phyloP scores from a whole-genome alignment of 2,888 invertebrate genomes.

The Drosophila phalerata region DNA sequence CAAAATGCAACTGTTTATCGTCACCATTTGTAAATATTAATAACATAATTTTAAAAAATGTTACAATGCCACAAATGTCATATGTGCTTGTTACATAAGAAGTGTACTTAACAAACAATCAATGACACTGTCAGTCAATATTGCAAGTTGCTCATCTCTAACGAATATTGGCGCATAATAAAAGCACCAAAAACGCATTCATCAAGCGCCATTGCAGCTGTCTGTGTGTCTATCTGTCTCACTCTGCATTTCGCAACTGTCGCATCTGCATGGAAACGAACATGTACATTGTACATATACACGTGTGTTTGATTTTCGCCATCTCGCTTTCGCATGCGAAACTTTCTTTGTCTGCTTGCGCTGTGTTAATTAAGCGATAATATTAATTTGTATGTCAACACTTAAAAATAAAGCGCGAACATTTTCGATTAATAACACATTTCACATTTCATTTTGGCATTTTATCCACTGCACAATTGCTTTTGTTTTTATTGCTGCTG shows the following conservation, averaged over 20 bases:
- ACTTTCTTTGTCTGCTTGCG: conserved; percentile 45
- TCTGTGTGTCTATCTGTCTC: conserved; percentile 22
- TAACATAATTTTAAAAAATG: too few relatives aligned
- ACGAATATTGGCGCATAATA: conserved; percentile 16
- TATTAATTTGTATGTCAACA: conserved; percentile 86
- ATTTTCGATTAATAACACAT: conserved; percentile 81
- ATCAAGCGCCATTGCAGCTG: conserved; percentile 26
- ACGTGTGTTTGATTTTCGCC: background rate
- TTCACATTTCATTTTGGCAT: conserved; percentile 64
- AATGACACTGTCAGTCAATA: background rate
- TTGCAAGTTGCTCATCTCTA: conserved; percentile 24
- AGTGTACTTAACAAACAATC: background rate
- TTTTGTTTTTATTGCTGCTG: conserved; percentile 46
- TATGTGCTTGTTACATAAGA: too few relatives aligned
- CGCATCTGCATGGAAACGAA: conserved; percentile 2
- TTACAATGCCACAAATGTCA: too few relatives aligned
- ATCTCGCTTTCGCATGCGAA: conserved; percentile 17
- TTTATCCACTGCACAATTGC: conserved; percentile 61
- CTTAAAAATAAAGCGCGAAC: conserved; percentile 75
- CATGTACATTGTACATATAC: background rate
- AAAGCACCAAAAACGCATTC: conserved; percentile 22
- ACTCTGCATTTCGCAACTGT: conserved; percentile 17
- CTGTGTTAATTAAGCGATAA: conserved; percentile 85
- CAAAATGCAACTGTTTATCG: background rate
- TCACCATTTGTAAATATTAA: background rate